A percentile compares a stretch with the other conserved stretches of the same genome.
Conservation (phyloP, 2,888 invertebrate genomes). For the Altica lythri region DNA sequence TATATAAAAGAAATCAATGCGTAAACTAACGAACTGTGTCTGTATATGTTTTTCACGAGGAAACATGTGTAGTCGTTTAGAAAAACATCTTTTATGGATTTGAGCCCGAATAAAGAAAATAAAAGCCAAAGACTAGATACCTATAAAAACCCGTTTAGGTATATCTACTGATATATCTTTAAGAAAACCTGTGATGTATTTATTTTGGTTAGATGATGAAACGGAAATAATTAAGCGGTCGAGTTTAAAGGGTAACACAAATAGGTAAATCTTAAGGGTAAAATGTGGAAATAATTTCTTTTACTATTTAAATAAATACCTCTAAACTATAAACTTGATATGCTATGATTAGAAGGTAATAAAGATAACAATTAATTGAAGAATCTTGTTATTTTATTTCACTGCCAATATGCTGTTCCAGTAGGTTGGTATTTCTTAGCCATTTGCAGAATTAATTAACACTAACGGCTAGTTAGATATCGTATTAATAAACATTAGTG, state of each 20-base stretch:
- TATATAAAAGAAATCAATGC: conserved; percentile 35
- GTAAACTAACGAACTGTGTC: conserved; percentile 38
- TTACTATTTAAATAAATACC: too few relatives aligned
- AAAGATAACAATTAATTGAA: conserved; percentile 2
- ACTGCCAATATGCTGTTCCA: not conserved
- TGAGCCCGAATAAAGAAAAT: conserved; percentile 23
- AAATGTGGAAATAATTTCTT: too few relatives aligned
- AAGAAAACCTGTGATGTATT: not conserved
- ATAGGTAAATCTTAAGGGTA: too few relatives aligned
- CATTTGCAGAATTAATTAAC: too few relatives aligned
- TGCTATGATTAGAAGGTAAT: conserved; percentile 1
- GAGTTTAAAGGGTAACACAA: too few relatives aligned
- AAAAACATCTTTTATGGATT: conserved; percentile 39
- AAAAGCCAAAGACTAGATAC: conserved; percentile 26
- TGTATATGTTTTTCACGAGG: conserved; percentile 34
- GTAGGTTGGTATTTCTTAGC: too few relatives aligned
- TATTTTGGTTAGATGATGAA: conserved; percentile 2
- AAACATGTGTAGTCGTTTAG: conserved; percentile 39
- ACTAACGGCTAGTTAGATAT: too few relatives aligned
- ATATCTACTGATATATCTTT: not conserved
- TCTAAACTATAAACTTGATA: too few relatives aligned
- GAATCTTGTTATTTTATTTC: conserved; percentile 2
- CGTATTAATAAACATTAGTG: too few relatives aligned
- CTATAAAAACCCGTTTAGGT: conserved; percentile 21
- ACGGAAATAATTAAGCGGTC: not conserved